Evolutionary conservation across 2,113 vertebrate species (phyloP).

Genomic region (Xenopus tropicalis): DNA sequence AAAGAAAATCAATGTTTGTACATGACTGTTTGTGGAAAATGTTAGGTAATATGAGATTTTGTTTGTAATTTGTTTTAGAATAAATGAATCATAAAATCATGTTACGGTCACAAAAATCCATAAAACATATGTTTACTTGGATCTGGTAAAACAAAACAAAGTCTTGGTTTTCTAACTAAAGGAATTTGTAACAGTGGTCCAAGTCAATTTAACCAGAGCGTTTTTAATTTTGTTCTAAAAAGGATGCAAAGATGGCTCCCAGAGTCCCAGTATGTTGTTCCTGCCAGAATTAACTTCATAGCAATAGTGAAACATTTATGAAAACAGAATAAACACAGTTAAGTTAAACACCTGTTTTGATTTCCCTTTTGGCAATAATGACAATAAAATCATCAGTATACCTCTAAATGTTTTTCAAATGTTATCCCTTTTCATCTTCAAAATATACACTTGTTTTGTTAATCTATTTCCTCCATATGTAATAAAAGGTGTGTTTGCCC

Average conservation of each 20-base stretch:
- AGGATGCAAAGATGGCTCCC: neutral
- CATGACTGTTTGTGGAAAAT: no score
- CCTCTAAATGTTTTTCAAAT: no score
- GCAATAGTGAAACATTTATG: neutral
- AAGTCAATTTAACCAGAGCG: neutral
- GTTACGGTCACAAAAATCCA: neutral
- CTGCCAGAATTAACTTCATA: neutral
- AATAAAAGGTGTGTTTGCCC: no score
- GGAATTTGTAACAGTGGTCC: neutral
- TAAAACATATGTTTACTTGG: neutral
- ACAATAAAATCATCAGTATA: neutral
- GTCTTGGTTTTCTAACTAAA: neutral
- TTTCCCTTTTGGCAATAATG: slow-evolving; percentile 27
- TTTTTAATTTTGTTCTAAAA: neutral
- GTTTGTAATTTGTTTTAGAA: neutral
- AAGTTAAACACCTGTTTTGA: slow-evolving; percentile 11
- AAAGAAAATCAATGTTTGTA: no score
- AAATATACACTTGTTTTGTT: no score
- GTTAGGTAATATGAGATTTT: no score
- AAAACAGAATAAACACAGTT: slow-evolving; percentile 5
- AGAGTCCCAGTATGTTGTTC: neutral
- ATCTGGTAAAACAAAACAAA: neutral
- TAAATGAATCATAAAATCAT: neutral
- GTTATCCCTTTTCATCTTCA: no score
- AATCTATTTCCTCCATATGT: no score